Percentiles rank a stretch among this genome's conserved stretches.
Evolutionary conservation across 2,113 vertebrate species (phyloP).

Genomic region (Xiphias gladius): DNA sequence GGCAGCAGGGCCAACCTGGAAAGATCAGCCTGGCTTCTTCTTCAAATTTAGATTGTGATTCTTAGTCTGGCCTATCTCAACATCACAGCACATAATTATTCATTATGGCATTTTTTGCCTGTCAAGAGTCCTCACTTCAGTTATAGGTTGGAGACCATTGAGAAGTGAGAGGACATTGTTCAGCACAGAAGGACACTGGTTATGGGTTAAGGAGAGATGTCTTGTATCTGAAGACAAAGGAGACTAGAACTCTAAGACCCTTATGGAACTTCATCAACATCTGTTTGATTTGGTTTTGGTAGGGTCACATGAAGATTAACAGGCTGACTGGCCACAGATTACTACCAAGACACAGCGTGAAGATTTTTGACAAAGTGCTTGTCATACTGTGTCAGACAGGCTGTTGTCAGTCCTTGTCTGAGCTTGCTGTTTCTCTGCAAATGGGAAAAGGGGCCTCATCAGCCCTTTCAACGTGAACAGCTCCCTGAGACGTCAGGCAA

Average conservation of each 20-base stretch:
- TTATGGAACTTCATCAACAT: conserved; percentile 53
- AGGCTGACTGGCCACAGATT: conserved; percentile 50
- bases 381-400: conserved; percentile 31
- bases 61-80: too few species aligned
- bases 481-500: conserved; percentile 56
- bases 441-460: conserved; percentile 70
- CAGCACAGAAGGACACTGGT: not conserved
- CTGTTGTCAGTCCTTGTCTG: conserved; percentile 63
- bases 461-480: conserved; percentile 61
- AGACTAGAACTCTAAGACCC: conserved; percentile 41
- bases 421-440: conserved; percentile 63
- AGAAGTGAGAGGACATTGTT: conserved; percentile 1
- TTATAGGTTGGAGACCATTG: not conserved
- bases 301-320: conserved; percentile 61
- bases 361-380: conserved; percentile 58
- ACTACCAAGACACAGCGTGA: conserved; percentile 50
- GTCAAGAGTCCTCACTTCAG: not conserved
- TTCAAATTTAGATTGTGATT: not conserved
- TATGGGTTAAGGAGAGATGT: conserved; percentile 24
- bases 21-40: not conserved
- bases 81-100: too few species aligned
- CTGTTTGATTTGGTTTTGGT: conserved; percentile 49
- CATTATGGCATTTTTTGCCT: not conserved
- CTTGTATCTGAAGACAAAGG: conserved; percentile 42
- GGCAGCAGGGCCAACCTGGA: not conserved